Evolutionary conservation across 2,888 invertebrate species (phyloP), one percentile per base, ranked within the genome.

Genomic region (Cremastinae sp.): DNA sequence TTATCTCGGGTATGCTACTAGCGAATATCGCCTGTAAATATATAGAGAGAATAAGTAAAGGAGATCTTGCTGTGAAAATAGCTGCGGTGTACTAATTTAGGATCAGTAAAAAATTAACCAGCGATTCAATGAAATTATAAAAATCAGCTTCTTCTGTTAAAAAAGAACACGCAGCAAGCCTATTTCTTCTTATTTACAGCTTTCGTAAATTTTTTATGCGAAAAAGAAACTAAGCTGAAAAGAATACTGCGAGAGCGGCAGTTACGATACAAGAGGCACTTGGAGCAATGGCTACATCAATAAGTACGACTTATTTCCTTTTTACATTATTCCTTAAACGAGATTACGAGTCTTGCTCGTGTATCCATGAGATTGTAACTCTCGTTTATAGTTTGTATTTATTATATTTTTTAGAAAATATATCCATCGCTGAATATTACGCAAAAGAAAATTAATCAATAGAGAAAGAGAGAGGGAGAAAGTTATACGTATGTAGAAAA

Each of bases 1-100:
- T 98, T 93, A 99, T 98, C 95, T 99, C 98, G 92, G 98, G 98
- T 93, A 99, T 97, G 95, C 97, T 98, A 95, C 97, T 98, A 94
- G 98, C 98, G 96, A 99, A 99, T 95, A 98, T 97, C 93, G 98
- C 98, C 98, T 98, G 95, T 92, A 95, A 94, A 94, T 93, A 94
- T n/a, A n/a, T n/a, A n/a, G n/a, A n/a, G n/a, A n/a, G n/a, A n/a
- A n/a, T n/a, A n/a, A n/a, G n/a, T n/a, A n/a, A n/a, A n/a, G n/a
- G n/a, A n/a, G n/a, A n/a, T n/a, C 72, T 39, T 74, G 70, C 55
- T 69, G 62, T 73, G 61, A 70, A 43, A 39, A 53, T 71, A 49
- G 12, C 39, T n/a, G n/a, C 22, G 20, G 69, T 51, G 49, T 59
- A 58, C 65, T 43, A 51, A 64, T 69, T 56, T 49, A 39, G 43